A percentile compares a stretch with the other conserved stretches of the same genome.
These are phyloP conservation scores for Harlomillsia oculata DNA, from an alignment of 1,140 invertebrate genomes.

Conservation along the genomic window DNA sequence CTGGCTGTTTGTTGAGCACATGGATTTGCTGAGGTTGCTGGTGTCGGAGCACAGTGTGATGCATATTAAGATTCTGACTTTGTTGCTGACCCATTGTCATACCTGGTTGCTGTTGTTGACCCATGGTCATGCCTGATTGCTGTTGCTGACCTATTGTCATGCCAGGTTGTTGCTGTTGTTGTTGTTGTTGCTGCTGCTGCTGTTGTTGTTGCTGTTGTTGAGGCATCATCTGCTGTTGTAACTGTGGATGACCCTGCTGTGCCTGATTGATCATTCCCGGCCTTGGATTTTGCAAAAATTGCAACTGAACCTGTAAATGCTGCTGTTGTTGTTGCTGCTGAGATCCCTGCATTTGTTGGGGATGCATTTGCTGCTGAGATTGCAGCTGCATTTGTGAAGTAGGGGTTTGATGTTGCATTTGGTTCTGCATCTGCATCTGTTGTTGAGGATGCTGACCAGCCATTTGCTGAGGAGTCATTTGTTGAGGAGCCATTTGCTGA, in stretches of 20 bases:
- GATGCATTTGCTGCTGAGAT: neutral
- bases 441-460: neutral
- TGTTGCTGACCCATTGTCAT: neutral
- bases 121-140: neutral
- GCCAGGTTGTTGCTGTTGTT: slow-evolving; percentile 6
- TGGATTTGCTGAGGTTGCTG: slow-evolving; percentile 7
- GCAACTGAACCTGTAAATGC: slow-evolving; percentile 2
- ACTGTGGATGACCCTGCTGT: neutral
- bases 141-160: neutral
- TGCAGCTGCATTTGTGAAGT: neutral
- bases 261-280: neutral
- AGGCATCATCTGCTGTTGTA: neutral
- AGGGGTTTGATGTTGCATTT: neutral
- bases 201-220: neutral
- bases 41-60: slow-evolving; percentile 9
- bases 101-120: slow-evolving; percentile 7
- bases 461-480: slow-evolving; percentile 7
- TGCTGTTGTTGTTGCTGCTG: slow-evolving; percentile 3
- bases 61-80: neutral
- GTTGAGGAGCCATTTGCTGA: slow-evolving; percentile 3
- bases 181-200: slow-evolving; percentile 7
- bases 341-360: neutral
- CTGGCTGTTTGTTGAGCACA: neutral
- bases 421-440: neutral
- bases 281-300: neutral